Evolutionary conservation across 2,888 invertebrate species (phyloP).

Genomic region (Octodonta nipae): DNA sequence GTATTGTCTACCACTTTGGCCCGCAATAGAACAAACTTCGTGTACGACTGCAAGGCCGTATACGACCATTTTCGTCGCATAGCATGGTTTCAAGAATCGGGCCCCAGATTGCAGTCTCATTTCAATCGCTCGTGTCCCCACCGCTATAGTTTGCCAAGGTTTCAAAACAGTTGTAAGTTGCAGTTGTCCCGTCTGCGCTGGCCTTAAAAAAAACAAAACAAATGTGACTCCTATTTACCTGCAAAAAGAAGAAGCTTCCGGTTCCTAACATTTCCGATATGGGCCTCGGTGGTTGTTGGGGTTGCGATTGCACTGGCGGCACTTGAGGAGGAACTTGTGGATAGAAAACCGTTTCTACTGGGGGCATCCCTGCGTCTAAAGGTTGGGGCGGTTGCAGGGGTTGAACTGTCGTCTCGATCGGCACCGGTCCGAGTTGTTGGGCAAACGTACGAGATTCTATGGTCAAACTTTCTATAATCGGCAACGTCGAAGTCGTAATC

Average conservation of each 20-base stretch:
- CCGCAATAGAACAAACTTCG: too few species aligned
- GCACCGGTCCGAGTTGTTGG: constrained; percentile 9
- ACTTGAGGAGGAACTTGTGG: constrained; percentile 31
- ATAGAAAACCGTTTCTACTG: constrained; percentile 36
- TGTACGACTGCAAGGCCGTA: too few species aligned
- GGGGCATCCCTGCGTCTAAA: constrained; percentile 8
- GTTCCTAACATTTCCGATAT: constrained; percentile 64
- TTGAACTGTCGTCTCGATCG: constrained; percentile 5
- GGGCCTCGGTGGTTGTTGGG: constrained; percentile 42
- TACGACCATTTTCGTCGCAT: too few species aligned
- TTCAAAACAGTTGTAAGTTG: too few species aligned
- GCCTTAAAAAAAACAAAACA: too few species aligned
- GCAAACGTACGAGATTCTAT: constrained; percentile 6
- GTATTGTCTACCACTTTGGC: too few species aligned
- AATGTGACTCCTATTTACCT: constrained; percentile 45
- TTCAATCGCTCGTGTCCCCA: too few species aligned
- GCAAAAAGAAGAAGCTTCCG: constrained; percentile 69
- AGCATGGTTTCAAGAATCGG: too few species aligned
- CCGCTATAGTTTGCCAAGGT: too few species aligned
- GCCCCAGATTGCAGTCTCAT: too few species aligned
- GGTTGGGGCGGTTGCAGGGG: constrained; percentile 23
- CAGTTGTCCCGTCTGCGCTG: too few species aligned
- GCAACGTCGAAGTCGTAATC: constrained; percentile 6
- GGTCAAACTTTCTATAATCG: constrained; percentile 31
- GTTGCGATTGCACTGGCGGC: constrained; percentile 21